phyloP scores from a whole-genome alignment of 2,797 vertebrate species.

The Luscinia megarhynchos region DNA sequence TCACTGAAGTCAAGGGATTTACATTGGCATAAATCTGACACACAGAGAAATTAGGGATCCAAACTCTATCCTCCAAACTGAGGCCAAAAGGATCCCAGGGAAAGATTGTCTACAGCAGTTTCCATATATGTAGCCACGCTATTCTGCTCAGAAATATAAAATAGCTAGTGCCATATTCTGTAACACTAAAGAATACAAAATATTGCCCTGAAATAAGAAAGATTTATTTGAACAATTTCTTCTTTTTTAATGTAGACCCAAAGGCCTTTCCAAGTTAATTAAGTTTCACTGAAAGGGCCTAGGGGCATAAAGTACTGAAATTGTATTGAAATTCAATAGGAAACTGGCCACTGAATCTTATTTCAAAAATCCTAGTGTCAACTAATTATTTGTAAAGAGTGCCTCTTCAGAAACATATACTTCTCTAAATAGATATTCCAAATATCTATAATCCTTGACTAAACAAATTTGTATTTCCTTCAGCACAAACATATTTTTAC shows the following conservation, averaged over 20 bases:
- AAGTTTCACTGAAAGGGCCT: neutral
- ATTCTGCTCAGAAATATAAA: neutral
- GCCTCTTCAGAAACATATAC: neutral
- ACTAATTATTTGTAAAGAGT: slow-evolving; percentile 1
- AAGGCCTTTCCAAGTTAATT: neutral
- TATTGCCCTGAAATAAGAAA: neutral
- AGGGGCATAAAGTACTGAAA: neutral
- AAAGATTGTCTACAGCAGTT: neutral
- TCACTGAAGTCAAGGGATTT: slow-evolving; percentile 57
- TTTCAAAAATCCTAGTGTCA: slow-evolving; percentile 1
- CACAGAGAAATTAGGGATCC: slow-evolving; percentile 11
- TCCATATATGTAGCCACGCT: neutral
- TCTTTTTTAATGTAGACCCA: neutral
- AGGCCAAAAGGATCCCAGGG: neutral
- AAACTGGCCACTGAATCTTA: neutral
- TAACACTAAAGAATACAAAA: neutral
- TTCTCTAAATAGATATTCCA: neutral
- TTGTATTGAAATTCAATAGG: neutral
- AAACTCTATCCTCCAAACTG: neutral
- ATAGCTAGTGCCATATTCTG: neutral
- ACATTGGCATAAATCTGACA: slow-evolving; percentile 57
- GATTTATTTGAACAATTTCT: neutral
- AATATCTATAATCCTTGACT: neutral
- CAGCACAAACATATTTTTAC: neutral
- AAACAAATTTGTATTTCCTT: slow-evolving; percentile 22